phyloP scores from a whole-genome alignment of 2,888 invertebrate genomes.

The Drosophila cyrtoloma region DNA sequence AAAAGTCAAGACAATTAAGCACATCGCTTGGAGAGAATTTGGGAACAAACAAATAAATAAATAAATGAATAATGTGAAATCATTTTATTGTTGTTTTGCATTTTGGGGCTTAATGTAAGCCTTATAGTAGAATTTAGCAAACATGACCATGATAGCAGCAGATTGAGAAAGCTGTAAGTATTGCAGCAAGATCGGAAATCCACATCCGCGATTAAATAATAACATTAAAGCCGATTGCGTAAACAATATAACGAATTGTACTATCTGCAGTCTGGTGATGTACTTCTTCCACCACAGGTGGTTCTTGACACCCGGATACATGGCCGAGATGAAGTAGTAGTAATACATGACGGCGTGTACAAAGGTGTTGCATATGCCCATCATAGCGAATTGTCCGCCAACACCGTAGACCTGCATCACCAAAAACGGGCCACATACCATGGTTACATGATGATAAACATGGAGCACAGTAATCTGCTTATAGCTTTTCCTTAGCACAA shows the following conservation, averaged over 20 bases:
- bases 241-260: slow-evolving; percentile 89
- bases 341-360: slow-evolving; percentile 86
- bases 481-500: slow-evolving; percentile 94
- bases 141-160: slow-evolving; percentile 86
- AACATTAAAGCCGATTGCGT: slow-evolving; percentile 85
- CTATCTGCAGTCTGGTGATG: slow-evolving; percentile 85
- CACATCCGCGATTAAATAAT: slow-evolving; percentile 86
- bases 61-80: background rate
- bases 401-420: slow-evolving; percentile 90
- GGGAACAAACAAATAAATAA: background rate
- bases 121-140: slow-evolving; percentile 87
- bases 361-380: slow-evolving; percentile 85
- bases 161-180: slow-evolving; percentile 86
- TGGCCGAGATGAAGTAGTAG: slow-evolving; percentile 85
- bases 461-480: slow-evolving; percentile 94
- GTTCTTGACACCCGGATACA: slow-evolving; percentile 85
- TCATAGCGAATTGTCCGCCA: slow-evolving; percentile 85
- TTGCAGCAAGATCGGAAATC: slow-evolving; percentile 86
- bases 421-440: slow-evolving; percentile 90
- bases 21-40: background rate
- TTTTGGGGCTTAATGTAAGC: slow-evolving; percentile 31
- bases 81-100: slow-evolving; percentile 9
- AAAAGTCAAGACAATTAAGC: background rate
- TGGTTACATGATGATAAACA: slow-evolving; percentile 94
- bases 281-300: slow-evolving; percentile 86